Base-by-base conservation (phyloP, 2,113 vertebrate species). In the Pseudorectes ferrugineus region DNA sequence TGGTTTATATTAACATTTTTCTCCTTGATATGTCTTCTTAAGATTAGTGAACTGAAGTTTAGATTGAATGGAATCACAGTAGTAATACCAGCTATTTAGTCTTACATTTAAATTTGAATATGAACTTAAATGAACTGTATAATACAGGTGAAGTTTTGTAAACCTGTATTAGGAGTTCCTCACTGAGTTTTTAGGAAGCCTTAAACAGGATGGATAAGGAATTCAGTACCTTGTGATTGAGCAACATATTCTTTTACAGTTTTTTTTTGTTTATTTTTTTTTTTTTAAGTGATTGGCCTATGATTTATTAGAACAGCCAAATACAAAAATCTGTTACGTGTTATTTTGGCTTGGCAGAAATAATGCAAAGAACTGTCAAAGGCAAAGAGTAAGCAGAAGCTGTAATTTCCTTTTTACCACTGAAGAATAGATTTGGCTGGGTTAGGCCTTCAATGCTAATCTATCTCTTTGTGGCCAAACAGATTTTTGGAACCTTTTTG, bases 401-500 rank as follows among this genome's bases (percentile, higher is more conserved):
- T 93, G 77, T 93, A 93, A 96, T 96, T 96, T 95, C 89, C 85
- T 89, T 95, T 88, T 95, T 95, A 93, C 92, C 92, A 83, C 93
- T 94, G 79, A 95, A 96, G 94, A 94, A 95, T 66, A 88, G 68
- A 78, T 95, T 95, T 96, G 93, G 84, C 97, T 82, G 63, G 7
- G 49, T 77, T 87, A 76, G 62, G 42, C 52, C 55, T 96, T 94
- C 63, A 77, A 7, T 95, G 76, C 63, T 97, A 93, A 96, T 96
- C 73, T 93, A 5, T 55, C 81, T 86, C 85, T 95, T 89, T 96
- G 96, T 96, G 95, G 88, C 96, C 96, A 94, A 95, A 88, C 87
- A 92, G 85, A 78, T 94, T 97, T 96, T 97, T 97, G 93, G 95
- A 97, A 86, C 29, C 35, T 28, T 89, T 74, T 67, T n/a, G 68